Evolutionary conservation across 2,888 invertebrate species (phyloP), one percentile per base, ranked within the genome.

Genomic region (Drosophila paranaensis): DNA sequence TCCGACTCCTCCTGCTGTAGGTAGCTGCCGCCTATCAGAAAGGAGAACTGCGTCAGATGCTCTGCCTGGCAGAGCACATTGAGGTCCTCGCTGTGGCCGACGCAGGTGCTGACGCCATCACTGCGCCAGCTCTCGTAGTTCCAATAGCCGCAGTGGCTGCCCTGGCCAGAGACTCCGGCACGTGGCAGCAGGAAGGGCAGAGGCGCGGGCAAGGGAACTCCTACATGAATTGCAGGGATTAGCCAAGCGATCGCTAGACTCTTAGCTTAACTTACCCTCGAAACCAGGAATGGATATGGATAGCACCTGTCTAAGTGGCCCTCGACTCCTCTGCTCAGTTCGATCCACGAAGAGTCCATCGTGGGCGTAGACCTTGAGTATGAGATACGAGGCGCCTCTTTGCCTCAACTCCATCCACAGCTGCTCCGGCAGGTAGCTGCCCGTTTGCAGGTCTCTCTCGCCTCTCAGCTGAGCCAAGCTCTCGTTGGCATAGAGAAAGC

Each of bases 41-140:
- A 94, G 0, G 95, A 94, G 74, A 95, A 95, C 90, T 94, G 94
- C 14, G 95, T 95, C 67, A 95, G 92, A 82, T 95, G 95, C 66
- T 94, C 93, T 57, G 95, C 94, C 72, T 94, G 87, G 64, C 94
- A 94, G 2, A 93, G 71, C 16, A 93, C 91, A 2, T 94, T 75
- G 0, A 63, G 51, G 0, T 68, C 35, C 78, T 66, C 6, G 1
- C 46, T 13, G 0, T 35, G 37, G 4, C 46, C 45, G 11, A 33
- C 90, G 91, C 16, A 30, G 2, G 76, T 78, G 2, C 71, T 65
- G 48, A 95, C 94, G 0, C 95, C 95, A 60, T 93, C 91, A 3
- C 91, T 93, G 1, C 94, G 93, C 95, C 95, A 95, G 40, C 92
- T 65, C 93, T 94, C 60, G 90, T 95, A 95, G 86, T 95, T 94